Evolutionary conservation across 2,113 vertebrate species (phyloP).

Genomic region (Engraulis encrasicolus): DNA sequence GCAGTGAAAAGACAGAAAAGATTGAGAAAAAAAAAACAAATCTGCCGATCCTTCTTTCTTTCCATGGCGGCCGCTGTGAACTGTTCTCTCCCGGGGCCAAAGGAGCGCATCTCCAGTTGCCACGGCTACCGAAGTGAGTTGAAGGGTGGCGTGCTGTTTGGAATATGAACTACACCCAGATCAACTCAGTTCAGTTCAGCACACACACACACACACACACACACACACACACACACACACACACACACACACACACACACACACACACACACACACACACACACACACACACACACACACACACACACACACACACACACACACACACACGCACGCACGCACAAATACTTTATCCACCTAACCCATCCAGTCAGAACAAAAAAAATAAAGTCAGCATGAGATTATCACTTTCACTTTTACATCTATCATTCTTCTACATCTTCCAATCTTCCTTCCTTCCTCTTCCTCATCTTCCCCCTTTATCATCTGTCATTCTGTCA

Average conservation of each 20-base stretch:
- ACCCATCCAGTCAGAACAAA: not conserved
- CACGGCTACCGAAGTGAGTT: not conserved
- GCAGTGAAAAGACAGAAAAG: not conserved
- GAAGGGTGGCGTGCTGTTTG: not conserved
- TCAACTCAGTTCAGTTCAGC: not conserved
- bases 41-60: not conserved
- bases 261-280: too few relatives aligned
- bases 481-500: too few relatives aligned
- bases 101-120: not conserved
- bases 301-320: too few relatives aligned
- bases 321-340: too few relatives aligned
- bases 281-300: too few relatives aligned
- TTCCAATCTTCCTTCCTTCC: too few relatives aligned
- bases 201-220: too few relatives aligned
- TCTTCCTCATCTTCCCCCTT: too few relatives aligned
- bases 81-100: not conserved
- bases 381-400: not conserved
- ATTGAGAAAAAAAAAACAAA: slow-evolving; percentile 5
- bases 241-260: too few relatives aligned
- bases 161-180: not conserved
- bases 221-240: too few relatives aligned
- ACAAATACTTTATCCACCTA: too few relatives aligned
- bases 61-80: not conserved
- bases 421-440: not conserved
- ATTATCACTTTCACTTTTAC: not conserved